Evolutionary conservation across 2,113 vertebrate genomes (phyloP), one percentile per base, ranked within the genome.

Genomic region (Chrysemys picta): DNA sequence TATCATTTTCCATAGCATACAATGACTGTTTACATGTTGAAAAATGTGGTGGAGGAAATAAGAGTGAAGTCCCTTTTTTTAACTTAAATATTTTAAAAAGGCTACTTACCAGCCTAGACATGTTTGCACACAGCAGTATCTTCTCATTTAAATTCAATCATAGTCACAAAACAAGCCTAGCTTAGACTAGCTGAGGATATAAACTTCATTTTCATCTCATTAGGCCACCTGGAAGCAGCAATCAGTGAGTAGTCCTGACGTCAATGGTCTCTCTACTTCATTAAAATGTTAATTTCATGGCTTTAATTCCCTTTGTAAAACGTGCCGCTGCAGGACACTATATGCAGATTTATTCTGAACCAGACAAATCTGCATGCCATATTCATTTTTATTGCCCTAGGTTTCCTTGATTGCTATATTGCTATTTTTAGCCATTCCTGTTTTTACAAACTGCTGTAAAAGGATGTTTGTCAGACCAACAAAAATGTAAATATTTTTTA

Each of bases 211-310:
- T 98, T 98, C 98, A 98, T 98, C 98, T 98, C 97, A 98, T 98
- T 98, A 98, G 97, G 97, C 98, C 98, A 98, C 98, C 98, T 98
- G 98, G 98, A 98, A 98, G 95, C 97, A 95, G 93, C 96, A 98
- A 95, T 98, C 97, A 98, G 92, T 94, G 97, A 97, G 96, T 95
- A 96, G 96, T 97, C 95, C 96, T 98, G 97, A 98, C 94, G 91
- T 98, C 98, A 98, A 25, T 97, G 96, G 98, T 97, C 97, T 98
- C 89, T 97, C 97, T 98, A 92, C 98, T 98, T 98, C 98, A 98
- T 98, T 98, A 98, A 98, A 98, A 98, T 98, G 97, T 97, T 98
- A 98, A 98, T 98, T 99, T 98, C 97, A 95, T 98, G 97, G 97
- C 89, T 98, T 97, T 98, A 98, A 98, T 98, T 98, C 97, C 94